Conservation (phyloP, 2,888 invertebrate genomes). For the Camptogramma bilineatum region DNA sequence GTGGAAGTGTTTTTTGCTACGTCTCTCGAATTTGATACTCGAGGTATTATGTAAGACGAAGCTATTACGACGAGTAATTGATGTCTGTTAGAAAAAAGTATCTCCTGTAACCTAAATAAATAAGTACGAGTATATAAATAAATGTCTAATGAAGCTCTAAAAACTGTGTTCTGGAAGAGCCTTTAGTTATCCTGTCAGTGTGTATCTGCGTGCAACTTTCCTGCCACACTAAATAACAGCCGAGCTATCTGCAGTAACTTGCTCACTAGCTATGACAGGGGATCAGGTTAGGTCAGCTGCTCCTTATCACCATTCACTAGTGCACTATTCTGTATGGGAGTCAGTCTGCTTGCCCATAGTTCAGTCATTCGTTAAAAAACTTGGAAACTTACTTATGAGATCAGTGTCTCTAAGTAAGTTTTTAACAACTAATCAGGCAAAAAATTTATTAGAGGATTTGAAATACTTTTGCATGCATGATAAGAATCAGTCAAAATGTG, state of each 20-base stretch:
- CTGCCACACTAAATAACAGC: not conserved
- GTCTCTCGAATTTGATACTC: not conserved
- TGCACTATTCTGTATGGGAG: too few relatives aligned
- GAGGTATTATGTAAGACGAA: not conserved
- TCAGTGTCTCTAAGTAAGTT: too few relatives aligned
- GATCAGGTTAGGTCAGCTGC: slow-evolving; percentile 3
- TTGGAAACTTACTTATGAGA: too few relatives aligned
- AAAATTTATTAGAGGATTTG: too few relatives aligned
- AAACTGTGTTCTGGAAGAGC: not conserved
- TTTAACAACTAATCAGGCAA: too few relatives aligned
- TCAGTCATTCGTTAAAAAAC: too few relatives aligned
- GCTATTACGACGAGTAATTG: too few relatives aligned
- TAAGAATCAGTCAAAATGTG: too few relatives aligned
- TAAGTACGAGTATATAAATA: too few relatives aligned
- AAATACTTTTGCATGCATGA: too few relatives aligned
- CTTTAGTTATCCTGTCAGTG: not conserved
- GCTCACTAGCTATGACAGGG: not conserved
- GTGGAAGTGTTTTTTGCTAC: slow-evolving; percentile 46
- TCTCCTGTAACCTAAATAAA: not conserved
- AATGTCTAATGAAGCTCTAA: not conserved
- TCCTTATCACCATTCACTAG: not conserved
- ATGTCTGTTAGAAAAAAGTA: not conserved
- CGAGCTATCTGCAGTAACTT: slow-evolving; percentile 2
- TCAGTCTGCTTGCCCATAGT: too few relatives aligned
- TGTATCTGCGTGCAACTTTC: slow-evolving; percentile 1